Evolutionary conservation across 2,888 invertebrate species (phyloP).

Genomic region (Latrodectus hesperus): DNA sequence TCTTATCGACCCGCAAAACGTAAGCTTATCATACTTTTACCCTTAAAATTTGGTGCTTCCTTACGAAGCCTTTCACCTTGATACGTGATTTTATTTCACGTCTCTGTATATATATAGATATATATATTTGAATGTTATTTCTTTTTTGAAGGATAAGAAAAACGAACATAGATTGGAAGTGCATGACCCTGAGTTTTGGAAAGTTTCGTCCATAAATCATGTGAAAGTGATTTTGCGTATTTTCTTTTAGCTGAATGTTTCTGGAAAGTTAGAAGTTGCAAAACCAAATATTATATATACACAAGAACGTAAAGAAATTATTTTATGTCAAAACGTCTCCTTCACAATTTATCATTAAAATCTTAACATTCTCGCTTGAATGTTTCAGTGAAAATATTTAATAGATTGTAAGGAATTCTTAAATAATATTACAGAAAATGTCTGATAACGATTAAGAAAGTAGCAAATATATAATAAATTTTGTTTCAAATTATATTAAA

Average conservation of each 20-base stretch:
- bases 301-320: slow-evolving; percentile 13
- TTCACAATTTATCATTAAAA: not conserved
- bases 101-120: slow-evolving; percentile 8
- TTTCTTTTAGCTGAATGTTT: slow-evolving; percentile 14
- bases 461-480: too few relatives aligned
- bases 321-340: slow-evolving; percentile 15
- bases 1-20: slow-evolving; percentile 14
- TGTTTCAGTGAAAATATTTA: too few relatives aligned
- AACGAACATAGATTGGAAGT: slow-evolving; percentile 26
- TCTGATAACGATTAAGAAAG: too few relatives aligned
- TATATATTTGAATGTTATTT: slow-evolving; percentile 20
- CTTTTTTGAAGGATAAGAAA: slow-evolving; percentile 18
- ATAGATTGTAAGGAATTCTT: too few relatives aligned
- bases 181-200: slow-evolving; percentile 39
- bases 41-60: slow-evolving; percentile 5
- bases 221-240: slow-evolving; percentile 38
- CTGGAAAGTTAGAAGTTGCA: slow-evolving; percentile 16
- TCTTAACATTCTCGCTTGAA: too few relatives aligned
- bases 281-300: slow-evolving; percentile 37
- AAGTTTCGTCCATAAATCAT: slow-evolving; percentile 61
- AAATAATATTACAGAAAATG: too few relatives aligned
- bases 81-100: slow-evolving; percentile 1
- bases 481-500: too few relatives aligned
- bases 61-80: not conserved
- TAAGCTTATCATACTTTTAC: slow-evolving; percentile 2